These are phyloP conservation scores for Serranus cabrilla DNA, from an alignment of 2,797 vertebrate genomes.

Conservation along the genomic window DNA sequence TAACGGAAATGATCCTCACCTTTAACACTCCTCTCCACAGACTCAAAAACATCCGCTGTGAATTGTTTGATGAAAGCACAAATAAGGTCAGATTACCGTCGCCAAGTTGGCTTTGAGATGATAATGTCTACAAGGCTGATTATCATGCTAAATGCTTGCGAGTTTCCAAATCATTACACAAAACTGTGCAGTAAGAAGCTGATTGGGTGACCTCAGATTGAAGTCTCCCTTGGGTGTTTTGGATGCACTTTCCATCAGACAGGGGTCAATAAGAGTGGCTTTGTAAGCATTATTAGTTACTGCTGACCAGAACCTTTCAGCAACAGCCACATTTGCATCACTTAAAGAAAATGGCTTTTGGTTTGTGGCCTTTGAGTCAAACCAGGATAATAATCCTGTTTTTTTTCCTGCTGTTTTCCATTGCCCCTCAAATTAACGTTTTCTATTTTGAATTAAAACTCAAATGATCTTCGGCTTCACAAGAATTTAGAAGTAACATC, in stretches of 20 bases:
- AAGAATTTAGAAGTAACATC: no score
- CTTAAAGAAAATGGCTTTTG: not conserved
- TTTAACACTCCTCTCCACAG: not conserved
- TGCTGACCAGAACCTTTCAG: not conserved
- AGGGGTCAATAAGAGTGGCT: not conserved
- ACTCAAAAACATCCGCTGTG: not conserved
- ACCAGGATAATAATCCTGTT: not conserved
- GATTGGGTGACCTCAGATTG: not conserved
- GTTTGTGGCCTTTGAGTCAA: not conserved
- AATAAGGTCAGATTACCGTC: not conserved
- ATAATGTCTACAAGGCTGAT: not conserved
- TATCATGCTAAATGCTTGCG: not conserved
- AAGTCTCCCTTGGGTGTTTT: slow-evolving; percentile 3
- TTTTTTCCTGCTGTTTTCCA: not conserved
- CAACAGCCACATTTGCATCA: not conserved
- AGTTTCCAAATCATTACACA: slow-evolving; percentile 19
- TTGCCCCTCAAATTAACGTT: not conserved
- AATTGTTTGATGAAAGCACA: not conserved
- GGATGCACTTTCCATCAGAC: not conserved
- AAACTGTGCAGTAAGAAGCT: slow-evolving; percentile 1
- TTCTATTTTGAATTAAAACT: no score
- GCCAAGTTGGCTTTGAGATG: slow-evolving; percentile 2
- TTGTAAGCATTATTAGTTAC: slow-evolving; percentile 4
- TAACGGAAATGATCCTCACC: not conserved
- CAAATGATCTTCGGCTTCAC: no score